These are phyloP conservation scores for Drosophila barbarae DNA, from an alignment of 2,888 invertebrate species.

Conservation along the genomic window DNA sequence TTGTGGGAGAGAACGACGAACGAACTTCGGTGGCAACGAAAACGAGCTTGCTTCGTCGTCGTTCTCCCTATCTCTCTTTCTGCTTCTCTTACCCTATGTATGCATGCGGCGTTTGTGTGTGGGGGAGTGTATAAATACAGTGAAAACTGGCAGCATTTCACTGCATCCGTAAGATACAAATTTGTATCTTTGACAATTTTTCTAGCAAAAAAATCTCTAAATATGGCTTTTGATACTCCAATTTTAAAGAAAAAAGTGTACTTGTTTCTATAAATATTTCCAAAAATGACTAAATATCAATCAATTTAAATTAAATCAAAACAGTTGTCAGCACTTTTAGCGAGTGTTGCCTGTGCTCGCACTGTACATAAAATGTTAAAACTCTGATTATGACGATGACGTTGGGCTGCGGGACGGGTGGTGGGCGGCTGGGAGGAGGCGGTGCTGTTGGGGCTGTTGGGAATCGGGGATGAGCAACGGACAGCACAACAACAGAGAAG, in stretches of 20 bases:
- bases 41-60: conserved; percentile 56
- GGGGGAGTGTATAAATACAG: conserved; percentile 55
- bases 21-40: conserved; percentile 27
- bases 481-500: conserved; percentile 53
- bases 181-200: too few species aligned
- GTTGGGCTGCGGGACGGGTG: conserved; percentile 47
- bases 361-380: conserved; percentile 72
- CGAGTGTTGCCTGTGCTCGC: conserved; percentile 48
- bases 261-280: too few species aligned
- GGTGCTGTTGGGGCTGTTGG: conserved; percentile 19
- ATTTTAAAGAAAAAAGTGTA: too few species aligned
- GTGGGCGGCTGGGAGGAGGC: neutral
- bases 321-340: neutral
- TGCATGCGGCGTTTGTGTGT: conserved; percentile 41
- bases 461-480: conserved; percentile 39
- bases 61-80: conserved; percentile 28
- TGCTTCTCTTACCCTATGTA: conserved; percentile 23
- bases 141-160: neutral
- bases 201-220: too few species aligned
- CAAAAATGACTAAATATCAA: too few species aligned
- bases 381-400: conserved; percentile 72
- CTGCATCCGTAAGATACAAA: neutral
- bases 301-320: too few species aligned
- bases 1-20: conserved; percentile 65
- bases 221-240: too few species aligned